Percentiles rank a stretch among this genome's conserved stretches.
phyloP scores from a whole-genome alignment of 1,140 invertebrate genomes.

The Orchestia grillus region DNA sequence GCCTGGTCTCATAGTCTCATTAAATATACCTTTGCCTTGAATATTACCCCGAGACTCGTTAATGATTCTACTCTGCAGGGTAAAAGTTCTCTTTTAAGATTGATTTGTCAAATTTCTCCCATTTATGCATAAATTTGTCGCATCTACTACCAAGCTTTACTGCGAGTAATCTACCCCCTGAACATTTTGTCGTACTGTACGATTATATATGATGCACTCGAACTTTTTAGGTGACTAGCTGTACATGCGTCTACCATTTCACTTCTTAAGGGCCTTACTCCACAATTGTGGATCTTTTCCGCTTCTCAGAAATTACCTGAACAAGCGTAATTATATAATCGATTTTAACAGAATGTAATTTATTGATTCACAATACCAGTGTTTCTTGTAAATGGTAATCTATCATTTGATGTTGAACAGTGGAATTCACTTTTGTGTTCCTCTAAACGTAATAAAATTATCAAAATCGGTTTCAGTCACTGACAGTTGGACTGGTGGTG shows the following conservation, averaged over 20 bases:
- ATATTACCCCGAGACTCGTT: not conserved
- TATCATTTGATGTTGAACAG: not conserved
- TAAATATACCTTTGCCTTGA: not conserved
- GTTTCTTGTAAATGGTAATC: not conserved
- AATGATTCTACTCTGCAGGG: not conserved
- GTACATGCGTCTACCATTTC: not conserved
- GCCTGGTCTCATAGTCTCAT: not conserved
- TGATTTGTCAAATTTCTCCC: not conserved
- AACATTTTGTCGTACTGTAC: not conserved
- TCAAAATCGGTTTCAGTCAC: too few relatives aligned
- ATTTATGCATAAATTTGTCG: not conserved
- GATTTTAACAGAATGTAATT: not conserved
- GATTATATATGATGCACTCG: not conserved
- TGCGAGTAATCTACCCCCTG: not conserved
- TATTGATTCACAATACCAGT: not conserved
- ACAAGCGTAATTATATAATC: not conserved
- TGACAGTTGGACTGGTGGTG: not conserved
- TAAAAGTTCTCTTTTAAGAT: not conserved
- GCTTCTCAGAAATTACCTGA: not conserved
- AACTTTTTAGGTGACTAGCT: not conserved
- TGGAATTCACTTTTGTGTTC: not conserved
- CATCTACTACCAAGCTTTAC: not conserved
- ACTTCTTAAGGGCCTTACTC: too few relatives aligned
- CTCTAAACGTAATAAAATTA: not conserved
- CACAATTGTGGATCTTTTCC: not conserved